A percentile compares a stretch with the other conserved stretches of the same genome.
Conservation (phyloP, 2,797 vertebrate genomes). For the Chaunax sp. region DNA sequence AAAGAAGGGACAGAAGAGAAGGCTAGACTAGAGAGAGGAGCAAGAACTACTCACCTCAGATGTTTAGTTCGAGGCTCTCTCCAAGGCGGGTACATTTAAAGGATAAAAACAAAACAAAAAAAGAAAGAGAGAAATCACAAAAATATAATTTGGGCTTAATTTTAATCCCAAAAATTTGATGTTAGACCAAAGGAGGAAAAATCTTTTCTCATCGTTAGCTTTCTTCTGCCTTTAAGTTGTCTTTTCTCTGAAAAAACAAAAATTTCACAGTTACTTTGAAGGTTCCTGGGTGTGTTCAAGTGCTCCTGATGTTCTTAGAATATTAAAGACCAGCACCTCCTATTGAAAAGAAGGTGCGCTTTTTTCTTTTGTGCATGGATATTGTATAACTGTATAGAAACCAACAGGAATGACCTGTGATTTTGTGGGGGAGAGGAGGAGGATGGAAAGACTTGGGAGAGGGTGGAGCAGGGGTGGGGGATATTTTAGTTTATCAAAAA, state of each 20-base stretch:
- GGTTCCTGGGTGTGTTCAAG: conserved; percentile 91
- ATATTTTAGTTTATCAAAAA: conserved; percentile 74
- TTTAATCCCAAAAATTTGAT: conserved; percentile 70
- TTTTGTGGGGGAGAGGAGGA: conserved; percentile 77
- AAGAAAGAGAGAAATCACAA: conserved; percentile 31
- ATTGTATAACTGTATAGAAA: conserved; percentile 94
- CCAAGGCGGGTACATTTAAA: conserved; percentile 50
- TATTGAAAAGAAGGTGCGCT: conserved; percentile 79
- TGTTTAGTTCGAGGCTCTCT: conserved; percentile 58
- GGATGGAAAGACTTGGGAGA: conserved; percentile 70
- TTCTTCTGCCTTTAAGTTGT: conserved; percentile 81
- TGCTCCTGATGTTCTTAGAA: conserved; percentile 95
- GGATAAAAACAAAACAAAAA: conserved; percentile 9
- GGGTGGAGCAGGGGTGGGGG: conserved; percentile 74
- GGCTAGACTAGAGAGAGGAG: conserved; percentile 52
- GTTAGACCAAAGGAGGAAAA: conserved; percentile 77
- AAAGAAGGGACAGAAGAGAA: conserved; percentile 71
- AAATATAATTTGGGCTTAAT: conserved; percentile 71
- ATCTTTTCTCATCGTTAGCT: conserved; percentile 75
- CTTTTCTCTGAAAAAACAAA: conserved; percentile 79
- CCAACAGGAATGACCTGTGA: conserved; percentile 89
- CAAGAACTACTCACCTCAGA: conserved; percentile 63
- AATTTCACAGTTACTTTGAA: conserved; percentile 80
- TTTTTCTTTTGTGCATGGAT: conserved; percentile 93
- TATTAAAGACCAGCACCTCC: conserved; percentile 86